A percentile compares a stretch with the other conserved stretches of the same genome.
These are phyloP conservation scores for Todiramphus chloris DNA, from an alignment of 2,113 vertebrate genomes.

Conservation along the genomic window DNA sequence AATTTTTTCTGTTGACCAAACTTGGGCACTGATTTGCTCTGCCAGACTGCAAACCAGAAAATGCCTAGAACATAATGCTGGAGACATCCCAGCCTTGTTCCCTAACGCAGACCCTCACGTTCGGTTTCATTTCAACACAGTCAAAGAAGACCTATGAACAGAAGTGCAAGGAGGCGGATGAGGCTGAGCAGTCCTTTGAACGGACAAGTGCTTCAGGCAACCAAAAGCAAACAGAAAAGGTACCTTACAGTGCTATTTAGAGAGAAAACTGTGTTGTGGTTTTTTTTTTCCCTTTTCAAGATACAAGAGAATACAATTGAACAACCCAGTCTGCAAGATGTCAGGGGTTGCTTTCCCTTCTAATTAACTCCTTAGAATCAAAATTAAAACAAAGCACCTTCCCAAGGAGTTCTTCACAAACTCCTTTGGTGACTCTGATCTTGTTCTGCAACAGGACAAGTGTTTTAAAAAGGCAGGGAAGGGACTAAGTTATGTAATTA, in stretches of 20 bases:
- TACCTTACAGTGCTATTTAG: background rate
- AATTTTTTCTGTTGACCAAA: background rate
- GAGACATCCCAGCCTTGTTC: background rate
- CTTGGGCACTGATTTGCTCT: background rate
- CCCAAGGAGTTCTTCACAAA: background rate
- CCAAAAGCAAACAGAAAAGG: conserved; percentile 92
- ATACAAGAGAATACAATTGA: background rate
- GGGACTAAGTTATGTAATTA: background rate
- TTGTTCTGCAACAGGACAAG: background rate
- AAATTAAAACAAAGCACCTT: background rate
- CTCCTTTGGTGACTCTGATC: background rate
- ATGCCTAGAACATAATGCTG: background rate
- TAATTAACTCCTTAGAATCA: background rate
- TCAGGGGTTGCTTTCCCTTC: background rate
- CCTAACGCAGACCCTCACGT: background rate
- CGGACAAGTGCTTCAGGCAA: conserved; percentile 75
- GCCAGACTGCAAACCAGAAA: background rate
- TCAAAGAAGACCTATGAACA: conserved; percentile 90
- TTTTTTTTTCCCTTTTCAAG: background rate
- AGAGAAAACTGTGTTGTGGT: background rate
- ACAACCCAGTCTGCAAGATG: background rate
- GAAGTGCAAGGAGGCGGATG: conserved; percentile 89
- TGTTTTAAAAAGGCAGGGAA: background rate
- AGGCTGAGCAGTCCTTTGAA: conserved; percentile 82
- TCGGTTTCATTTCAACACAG: conserved; percentile 60